These are phyloP conservation scores for Dasypus novemcinctus DNA, from an alignment of 2,113 vertebrate species.

Conservation along the genomic window DNA sequence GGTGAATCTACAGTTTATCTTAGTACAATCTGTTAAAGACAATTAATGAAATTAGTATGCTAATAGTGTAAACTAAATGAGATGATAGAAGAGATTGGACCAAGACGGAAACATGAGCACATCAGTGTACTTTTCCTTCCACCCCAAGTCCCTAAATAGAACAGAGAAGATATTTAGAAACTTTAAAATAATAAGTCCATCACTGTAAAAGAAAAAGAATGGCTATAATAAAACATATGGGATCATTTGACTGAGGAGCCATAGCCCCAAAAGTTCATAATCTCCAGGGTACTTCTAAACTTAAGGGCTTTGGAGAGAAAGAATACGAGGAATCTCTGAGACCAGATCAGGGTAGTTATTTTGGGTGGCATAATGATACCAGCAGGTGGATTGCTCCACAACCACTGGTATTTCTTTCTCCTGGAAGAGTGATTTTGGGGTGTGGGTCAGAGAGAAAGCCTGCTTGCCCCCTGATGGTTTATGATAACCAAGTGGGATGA, in stretches of 20 bases:
- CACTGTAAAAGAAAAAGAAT: constrained; percentile 40
- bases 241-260: constrained; percentile 30
- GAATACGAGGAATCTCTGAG: not conserved
- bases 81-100: constrained; percentile 23
- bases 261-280: not conserved
- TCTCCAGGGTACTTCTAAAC: not conserved
- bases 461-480: not conserved
- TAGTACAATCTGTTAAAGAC: constrained; percentile 46
- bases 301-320: not conserved
- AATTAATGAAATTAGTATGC: constrained; percentile 59
- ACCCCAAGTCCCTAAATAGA: constrained; percentile 17
- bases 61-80: constrained; percentile 47
- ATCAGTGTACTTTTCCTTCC: not conserved
- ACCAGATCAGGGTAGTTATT: not conserved
- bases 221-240: not conserved
- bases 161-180: constrained; percentile 33
- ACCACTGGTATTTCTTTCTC: not conserved
- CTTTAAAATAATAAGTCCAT: constrained; percentile 26
- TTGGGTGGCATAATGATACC: not conserved
- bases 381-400: not conserved
- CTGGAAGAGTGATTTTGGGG: not conserved
- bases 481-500: not conserved
- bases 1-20: constrained; percentile 49
- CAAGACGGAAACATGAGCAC: constrained; percentile 21
- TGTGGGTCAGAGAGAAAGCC: not conserved